Percentiles rank a stretch among this genome's conserved stretches.
phyloP scores from a whole-genome alignment of 1,140 invertebrate genomes.

The Chrysoperla carnea region DNA sequence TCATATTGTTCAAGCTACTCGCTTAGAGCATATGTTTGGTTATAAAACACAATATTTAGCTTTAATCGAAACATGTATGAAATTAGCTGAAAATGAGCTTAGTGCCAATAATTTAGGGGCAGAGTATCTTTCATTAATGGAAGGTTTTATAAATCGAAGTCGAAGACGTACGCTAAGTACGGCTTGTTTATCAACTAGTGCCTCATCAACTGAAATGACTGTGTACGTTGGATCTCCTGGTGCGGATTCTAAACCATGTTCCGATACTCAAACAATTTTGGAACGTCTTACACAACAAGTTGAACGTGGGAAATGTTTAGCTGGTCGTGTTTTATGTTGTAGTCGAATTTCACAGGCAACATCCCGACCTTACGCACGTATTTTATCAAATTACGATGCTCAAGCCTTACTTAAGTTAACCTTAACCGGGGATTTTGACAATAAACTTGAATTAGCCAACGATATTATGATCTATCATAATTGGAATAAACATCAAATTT shows the following conservation, averaged over 20 bases:
- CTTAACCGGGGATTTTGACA: constrained; percentile 27
- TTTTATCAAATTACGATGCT: constrained; percentile 29
- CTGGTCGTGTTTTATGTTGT: constrained; percentile 28
- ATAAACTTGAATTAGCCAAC: constrained; percentile 34
- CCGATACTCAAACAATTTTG: constrained; percentile 13
- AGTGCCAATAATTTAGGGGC: constrained; percentile 19
- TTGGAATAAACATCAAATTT: constrained; percentile 24
- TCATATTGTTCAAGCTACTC: constrained; percentile 24
- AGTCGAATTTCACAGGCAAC: constrained; percentile 32
- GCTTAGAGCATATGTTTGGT: constrained; percentile 26
- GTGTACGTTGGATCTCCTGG: constrained; percentile 7
- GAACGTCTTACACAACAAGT: constrained; percentile 18
- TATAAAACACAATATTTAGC: constrained; percentile 23
- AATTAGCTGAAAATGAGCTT: constrained; percentile 25
- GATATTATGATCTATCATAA: constrained; percentile 21
- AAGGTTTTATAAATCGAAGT: constrained; percentile 8
- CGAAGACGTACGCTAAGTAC: constrained; percentile 11
- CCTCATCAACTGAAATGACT: constrained; percentile 6
- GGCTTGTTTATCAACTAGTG: constrained; percentile 9
- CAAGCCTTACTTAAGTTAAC: constrained; percentile 30
- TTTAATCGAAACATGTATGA: constrained; percentile 27
- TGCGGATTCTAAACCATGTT: constrained; percentile 1
- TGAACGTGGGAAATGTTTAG: constrained; percentile 29
- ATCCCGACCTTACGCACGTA: constrained; percentile 30
- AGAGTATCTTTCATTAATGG: constrained; percentile 16